phyloP scores from a whole-genome alignment of 2,888 invertebrate species.

The Camponotus fellah region DNA sequence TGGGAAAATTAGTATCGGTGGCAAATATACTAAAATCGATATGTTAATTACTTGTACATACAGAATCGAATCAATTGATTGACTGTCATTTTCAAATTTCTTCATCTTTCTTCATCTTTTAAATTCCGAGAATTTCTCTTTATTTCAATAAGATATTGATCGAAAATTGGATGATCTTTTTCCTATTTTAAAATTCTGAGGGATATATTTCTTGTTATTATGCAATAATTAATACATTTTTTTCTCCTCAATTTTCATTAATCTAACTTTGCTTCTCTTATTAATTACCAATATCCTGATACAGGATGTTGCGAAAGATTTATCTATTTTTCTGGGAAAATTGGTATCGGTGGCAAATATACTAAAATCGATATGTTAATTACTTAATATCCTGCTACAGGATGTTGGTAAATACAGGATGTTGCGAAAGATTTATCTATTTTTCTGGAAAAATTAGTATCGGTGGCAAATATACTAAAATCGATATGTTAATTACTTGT shows the following conservation, averaged over 20 bases:
- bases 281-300: neutral
- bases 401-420: too few species aligned
- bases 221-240: neutral
- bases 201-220: neutral
- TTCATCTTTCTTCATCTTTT: neutral
- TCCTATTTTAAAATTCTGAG: neutral
- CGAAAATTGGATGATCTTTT: neutral
- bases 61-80: neutral
- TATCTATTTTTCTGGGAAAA: neutral
- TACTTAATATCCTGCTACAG: neutral
- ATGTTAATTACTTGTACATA: neutral
- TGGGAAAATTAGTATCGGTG: neutral
- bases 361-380: neutral
- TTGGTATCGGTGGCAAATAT: too few species aligned
- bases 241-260: neutral
- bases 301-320: neutral
- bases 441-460: neutral
- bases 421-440: neutral
- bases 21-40: neutral
- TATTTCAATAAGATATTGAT: neutral
- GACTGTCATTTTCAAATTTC: too few species aligned
- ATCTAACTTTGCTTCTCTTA: neutral
- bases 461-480: neutral
- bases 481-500: neutral
- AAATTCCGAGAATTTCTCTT: slow-evolving; percentile 1